Base-by-base conservation (phyloP, 2,888 invertebrate genomes). In the Marasmarcha lunaedactyla region DNA sequence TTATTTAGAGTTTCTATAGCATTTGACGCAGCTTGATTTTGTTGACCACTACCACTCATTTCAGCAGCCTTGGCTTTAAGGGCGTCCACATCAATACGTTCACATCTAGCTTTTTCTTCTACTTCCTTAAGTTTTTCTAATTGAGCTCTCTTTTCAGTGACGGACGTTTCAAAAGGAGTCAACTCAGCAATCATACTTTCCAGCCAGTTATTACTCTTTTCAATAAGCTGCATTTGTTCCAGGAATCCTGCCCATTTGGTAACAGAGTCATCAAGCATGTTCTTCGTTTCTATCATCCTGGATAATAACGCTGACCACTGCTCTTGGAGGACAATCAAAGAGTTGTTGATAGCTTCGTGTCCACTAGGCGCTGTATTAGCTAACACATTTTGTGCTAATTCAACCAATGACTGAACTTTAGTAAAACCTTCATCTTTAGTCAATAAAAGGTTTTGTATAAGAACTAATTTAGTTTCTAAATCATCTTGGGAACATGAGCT, bases 371-470 rank as follows among this genome's bases (percentile, higher is more conserved):
- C 94, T 0, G 97, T 97, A 58, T 95, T 97, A 0, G 94, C 93
- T 55, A 97, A 79, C 0, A 97, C 94, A 50, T 89, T 90, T 71
- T 98, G 97, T 0, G 95, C 96, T 50, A 94, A 72, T 57, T 97
- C 97, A n/a, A 96, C 91, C 33, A 94, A 87, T 37, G 89, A 88
- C 60, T 97, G 95, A 20, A 96, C 91, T 68, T 92, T 92, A 0
- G 90, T 88, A 54, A 94, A 95, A 2, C 97, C 97, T 77, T 95
- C 95, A 53, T 98, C 97, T 71, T 97, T 97, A 45, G 91, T 89
- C n/a, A 96, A 74, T 36, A 95, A 79, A 36, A 97, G 79, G 63
- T 95, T 95, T 84, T 97, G 91, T 48, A 92, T 91, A 10, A 89
- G 89, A 42, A 92, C 90, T 54, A 95, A 78, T 71, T 95, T 95